phyloP scores from a whole-genome alignment of 2,888 invertebrate genomes.

The Chironomus tentans region DNA sequence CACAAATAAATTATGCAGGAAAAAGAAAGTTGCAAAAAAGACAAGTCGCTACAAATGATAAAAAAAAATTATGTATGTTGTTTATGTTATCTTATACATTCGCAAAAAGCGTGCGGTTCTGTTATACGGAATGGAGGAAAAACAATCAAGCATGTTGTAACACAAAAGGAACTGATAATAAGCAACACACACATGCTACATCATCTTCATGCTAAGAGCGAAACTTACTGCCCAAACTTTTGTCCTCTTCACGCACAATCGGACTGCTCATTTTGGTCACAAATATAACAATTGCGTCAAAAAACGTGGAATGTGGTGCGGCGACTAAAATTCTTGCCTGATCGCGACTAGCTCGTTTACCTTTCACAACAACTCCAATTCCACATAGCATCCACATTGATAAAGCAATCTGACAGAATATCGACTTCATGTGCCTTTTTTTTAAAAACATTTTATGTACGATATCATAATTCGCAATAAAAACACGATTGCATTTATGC shows the following conservation, averaged over 20 bases:
- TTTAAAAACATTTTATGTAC: not conserved
- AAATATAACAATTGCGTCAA: slow-evolving; percentile 79
- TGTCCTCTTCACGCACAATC: slow-evolving; percentile 74
- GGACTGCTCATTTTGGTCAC: slow-evolving; percentile 73
- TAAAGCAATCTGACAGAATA: slow-evolving; percentile 65
- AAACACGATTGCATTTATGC: not conserved
- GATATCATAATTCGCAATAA: no score
- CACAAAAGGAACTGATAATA: not conserved
- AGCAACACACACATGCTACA: not conserved
- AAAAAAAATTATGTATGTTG: no score
- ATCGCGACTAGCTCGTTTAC: slow-evolving; percentile 59
- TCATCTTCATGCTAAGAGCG: not conserved
- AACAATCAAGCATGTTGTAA: not conserved
- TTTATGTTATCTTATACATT: not conserved
- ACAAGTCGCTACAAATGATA: not conserved
- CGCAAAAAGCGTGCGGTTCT: not conserved
- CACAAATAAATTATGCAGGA: not conserved
- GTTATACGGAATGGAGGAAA: not conserved
- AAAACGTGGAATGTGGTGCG: slow-evolving; percentile 82
- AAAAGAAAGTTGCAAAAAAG: slow-evolving; percentile 12
- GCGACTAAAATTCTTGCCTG: slow-evolving; percentile 81
- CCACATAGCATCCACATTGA: slow-evolving; percentile 67
- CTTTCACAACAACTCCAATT: slow-evolving; percentile 67
- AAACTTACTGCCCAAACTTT: slow-evolving; percentile 79
- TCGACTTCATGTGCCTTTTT: slow-evolving; percentile 46